Evolutionary conservation across 2,888 invertebrate genomes (phyloP), one percentile per base, ranked within the genome.

Genomic region (Noctua janthina): DNA sequence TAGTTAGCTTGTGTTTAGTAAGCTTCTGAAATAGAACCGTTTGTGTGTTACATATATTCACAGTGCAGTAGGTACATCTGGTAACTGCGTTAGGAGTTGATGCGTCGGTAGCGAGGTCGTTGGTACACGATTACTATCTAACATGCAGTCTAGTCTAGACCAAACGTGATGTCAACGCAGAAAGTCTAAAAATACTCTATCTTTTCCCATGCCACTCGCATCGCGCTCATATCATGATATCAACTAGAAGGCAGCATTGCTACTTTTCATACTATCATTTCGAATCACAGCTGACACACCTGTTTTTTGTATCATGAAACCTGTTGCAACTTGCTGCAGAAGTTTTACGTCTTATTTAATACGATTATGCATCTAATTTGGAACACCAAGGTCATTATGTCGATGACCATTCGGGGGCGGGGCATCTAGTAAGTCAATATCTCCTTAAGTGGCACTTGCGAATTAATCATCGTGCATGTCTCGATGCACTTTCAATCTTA

Each of bases 401-500:
- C 93, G 91, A 89, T 92, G 94, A 94, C 93, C 93, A 92, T 84
- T 87, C 83, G 90, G 91, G 90, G 95, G 95, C 95, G 95, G 94
- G 93, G 93, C 94, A 87, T 88, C 91, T 91, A 88, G 92, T 93
- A 93, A 93, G 93, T 94, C 95, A 94, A 94, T 93, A 95, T 93
- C 91, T 93, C 92, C 94, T 88, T 94, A 95, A 95, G 95, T 95
- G 95, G 94, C 93, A 93, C 93, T 92, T 93, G 93, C 91, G 92
- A 94, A 95, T 95, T 95, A 94, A 96, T 94, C 93, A 94, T 92
- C 93, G 91, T 94, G 94, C 93, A 95, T 85, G 91, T 90, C 90
- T 91, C 88, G 92, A 95, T 96, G 96, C 96, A 96, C 95, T 96
- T 95, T 96, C 96, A 92, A 94, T 96, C 94, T 96, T 94, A 90